These are phyloP conservation scores for Liparis tanakae DNA, from an alignment of 2,797 vertebrate species.

Conservation along the genomic window DNA sequence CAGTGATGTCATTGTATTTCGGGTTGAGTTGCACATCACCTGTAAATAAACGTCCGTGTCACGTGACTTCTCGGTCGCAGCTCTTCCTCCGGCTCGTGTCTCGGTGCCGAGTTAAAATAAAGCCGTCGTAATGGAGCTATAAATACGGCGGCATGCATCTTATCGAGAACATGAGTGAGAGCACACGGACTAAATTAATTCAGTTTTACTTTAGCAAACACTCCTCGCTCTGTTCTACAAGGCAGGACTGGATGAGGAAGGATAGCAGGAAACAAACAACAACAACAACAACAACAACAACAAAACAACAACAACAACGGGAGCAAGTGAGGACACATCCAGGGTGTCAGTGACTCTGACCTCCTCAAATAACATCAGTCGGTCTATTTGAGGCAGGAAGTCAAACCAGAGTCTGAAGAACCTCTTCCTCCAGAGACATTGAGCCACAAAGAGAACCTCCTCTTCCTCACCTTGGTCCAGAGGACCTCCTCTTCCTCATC, in stretches of 20 bases:
- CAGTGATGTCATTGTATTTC: background rate
- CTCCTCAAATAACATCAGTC: constrained; percentile 58
- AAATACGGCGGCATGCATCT: constrained; percentile 56
- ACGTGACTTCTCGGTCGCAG: constrained; percentile 4
- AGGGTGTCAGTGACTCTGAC: constrained; percentile 42
- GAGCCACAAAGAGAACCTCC: constrained; percentile 26
- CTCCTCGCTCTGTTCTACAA: constrained; percentile 6
- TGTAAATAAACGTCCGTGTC: background rate
- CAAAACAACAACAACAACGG: no score
- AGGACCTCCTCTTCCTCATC: background rate
- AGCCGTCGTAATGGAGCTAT: constrained; percentile 64
- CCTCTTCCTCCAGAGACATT: constrained; percentile 31
- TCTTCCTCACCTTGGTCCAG: background rate
- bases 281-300: no score
- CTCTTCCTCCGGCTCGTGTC: constrained; percentile 30
- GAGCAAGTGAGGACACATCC: background rate
- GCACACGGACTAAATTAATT: constrained; percentile 23
- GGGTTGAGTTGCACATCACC: background rate
- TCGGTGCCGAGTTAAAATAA: constrained; percentile 56
- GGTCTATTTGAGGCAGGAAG: constrained; percentile 78
- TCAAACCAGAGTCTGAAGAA: constrained; percentile 71
- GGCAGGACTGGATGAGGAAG: background rate
- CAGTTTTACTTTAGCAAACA: constrained; percentile 17
- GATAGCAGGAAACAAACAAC: background rate
- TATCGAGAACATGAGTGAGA: constrained; percentile 46